phyloP scores from a whole-genome alignment of 2,797 vertebrate species.

The Microctenopoma lineatum region DNA sequence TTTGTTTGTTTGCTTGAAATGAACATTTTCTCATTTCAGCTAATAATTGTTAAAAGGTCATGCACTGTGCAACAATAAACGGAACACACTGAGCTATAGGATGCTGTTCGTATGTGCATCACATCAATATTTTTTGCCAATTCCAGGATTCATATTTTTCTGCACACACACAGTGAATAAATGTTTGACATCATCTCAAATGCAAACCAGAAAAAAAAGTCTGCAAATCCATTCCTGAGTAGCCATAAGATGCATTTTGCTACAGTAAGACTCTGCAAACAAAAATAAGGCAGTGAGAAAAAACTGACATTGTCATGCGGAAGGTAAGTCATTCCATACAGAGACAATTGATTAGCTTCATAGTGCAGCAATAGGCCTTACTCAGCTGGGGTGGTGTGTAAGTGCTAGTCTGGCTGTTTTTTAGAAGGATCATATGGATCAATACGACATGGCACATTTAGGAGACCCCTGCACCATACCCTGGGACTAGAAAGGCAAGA shows the following conservation, averaged over 20 bases:
- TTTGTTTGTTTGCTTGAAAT: neutral
- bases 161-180: neutral
- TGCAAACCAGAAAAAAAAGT: neutral
- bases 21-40: neutral
- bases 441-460: slow-evolving; percentile 81
- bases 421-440: slow-evolving; percentile 69
- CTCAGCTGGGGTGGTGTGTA: slow-evolving; percentile 76
- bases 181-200: slow-evolving; percentile 23
- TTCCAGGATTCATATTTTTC: neutral
- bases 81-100: no score
- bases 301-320: slow-evolving; percentile 70
- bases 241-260: slow-evolving; percentile 36
- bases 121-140: neutral
- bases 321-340: slow-evolving; percentile 67
- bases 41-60: no score
- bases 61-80: neutral
- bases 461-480: slow-evolving; percentile 66
- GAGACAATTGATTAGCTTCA: slow-evolving; percentile 82
- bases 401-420: slow-evolving; percentile 69
- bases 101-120: no score
- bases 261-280: slow-evolving; percentile 35
- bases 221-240: neutral
- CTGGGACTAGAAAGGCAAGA: slow-evolving; percentile 58
- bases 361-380: slow-evolving; percentile 77
- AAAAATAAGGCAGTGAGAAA: slow-evolving; percentile 48